Base-by-base conservation (phyloP, 2,797 vertebrate species). In the Crenuchus spilurus region DNA sequence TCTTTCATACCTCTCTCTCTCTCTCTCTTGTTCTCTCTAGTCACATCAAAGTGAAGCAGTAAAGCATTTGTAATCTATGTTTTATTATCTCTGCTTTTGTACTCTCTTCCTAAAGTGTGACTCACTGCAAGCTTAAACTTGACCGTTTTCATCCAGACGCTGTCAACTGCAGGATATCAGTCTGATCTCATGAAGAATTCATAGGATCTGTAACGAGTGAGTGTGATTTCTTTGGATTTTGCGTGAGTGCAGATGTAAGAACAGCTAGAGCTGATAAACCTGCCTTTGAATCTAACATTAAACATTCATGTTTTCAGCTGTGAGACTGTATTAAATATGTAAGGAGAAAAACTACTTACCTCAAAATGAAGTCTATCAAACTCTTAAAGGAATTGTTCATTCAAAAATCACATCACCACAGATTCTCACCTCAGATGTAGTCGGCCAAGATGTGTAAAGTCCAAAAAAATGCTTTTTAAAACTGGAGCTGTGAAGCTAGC, bases 61-160 rank as follows among this genome's bases (percentile, higher is more conserved):
- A 49, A 37, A 61, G 42, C 30, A 48, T 70, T 31, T 58, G 33
- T 46, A 46, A 60, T 46, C 41, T 16, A 10, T 16, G 67, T 58
- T 33, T 46, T 18, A 42, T 62, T 42, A 42, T 42, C 60, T 62
- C 20, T 41, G 37, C 37, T 42, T 14, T 62, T 42, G n/a, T 48
- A 10, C 54, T 39, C 42, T 24, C 42, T 71, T 61, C 2, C 69
- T 71, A 51, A 51, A 10, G 7, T 16, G 18, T 26, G 33, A 22
- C 14, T 26, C 41, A 1, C 20, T 39, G 26, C 22, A 4, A n/a
- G 37, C 22, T 6, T 30, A 9, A 58, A 16, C 13, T 48, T 37
- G 55, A 49, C 54, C 42, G 1, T 58, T 58, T 70, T 24, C 67
- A 42, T 35, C 18, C 18, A 57, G 33, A 44, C 8, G 10, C 52